A percentile compares a stretch with the other conserved stretches of the same genome.
Conservation (phyloP, 2,113 vertebrate species). For the Cervus canadensis region DNA sequence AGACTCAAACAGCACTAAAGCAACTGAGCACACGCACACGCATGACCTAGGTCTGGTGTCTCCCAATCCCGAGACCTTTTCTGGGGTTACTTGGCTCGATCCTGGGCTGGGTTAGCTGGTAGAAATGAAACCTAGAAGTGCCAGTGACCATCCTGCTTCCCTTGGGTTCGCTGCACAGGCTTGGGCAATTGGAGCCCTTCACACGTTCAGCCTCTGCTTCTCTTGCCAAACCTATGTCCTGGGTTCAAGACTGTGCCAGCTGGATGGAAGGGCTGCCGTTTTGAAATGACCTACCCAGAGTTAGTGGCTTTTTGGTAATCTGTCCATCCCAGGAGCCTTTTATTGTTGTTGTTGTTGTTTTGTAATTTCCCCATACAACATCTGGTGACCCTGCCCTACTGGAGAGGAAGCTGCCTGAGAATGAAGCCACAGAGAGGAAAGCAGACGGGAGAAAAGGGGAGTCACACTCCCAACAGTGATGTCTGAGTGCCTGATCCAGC, state of each 20-base stretch:
- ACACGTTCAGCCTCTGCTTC: not conserved
- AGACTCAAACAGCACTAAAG: not conserved
- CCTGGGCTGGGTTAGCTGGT: not conserved
- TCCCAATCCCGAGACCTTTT: not conserved
- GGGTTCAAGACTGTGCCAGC: not conserved
- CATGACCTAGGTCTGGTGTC: not conserved
- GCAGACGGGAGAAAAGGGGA: not conserved
- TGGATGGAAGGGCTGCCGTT: not conserved
- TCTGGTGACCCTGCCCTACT: not conserved
- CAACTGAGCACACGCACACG: rapidly evolving
- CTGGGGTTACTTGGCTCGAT: not conserved
- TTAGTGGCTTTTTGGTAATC: not conserved
- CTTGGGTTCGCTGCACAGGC: not conserved
- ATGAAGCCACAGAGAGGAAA: not conserved
- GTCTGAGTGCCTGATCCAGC: not conserved
- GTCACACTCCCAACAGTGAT: not conserved
- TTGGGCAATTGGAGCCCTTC: not conserved
- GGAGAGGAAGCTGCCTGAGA: not conserved
- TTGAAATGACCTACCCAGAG: not conserved
- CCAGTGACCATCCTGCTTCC: not conserved
- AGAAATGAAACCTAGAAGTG: not conserved
- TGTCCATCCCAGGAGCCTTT: not conserved
- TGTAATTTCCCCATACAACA: not conserved
- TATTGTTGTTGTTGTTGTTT: not conserved
- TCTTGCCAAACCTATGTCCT: not conserved